Base-by-base conservation (phyloP, 2,797 vertebrate species). In the Valencia hispanica region DNA sequence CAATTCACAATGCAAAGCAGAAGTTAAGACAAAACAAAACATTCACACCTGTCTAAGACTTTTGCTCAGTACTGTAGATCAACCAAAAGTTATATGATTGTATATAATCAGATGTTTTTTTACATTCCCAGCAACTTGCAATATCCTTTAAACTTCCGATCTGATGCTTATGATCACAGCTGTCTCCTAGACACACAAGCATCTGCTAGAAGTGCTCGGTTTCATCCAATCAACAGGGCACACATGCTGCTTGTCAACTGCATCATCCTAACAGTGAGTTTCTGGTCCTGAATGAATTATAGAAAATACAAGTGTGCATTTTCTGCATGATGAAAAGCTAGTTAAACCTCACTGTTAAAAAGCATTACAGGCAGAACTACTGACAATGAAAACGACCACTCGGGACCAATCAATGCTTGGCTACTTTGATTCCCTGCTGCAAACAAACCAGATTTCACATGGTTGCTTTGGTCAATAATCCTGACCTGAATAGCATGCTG, bases 401-500 rank as follows among this genome's bases (percentile, higher is more conserved):
- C 86, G 80, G 87, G 86, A 87, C 81, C 65, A 79, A 96, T 97
- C 90, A 86, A 97, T 97, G 84, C 78, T 86, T 92, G 85, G 83
- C 87, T 85, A 88, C 84, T 90, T 89, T 87, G 84, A 78, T 90
- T 94, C 89, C 89, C 91, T 92, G 92, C 89, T 92, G 89, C 91
- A 92, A 86, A 90, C 91, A 91, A 92, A 90, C 86, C 82, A 81
- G 89, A 88, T 91, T 90, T 92, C 87, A 92, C 90, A 78, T 92
- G 93, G 89, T 89, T 81, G 81, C 85, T 87, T 75, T 71, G 79
- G 93, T 97, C 96, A 94, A 97, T 97, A 89, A 78, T 84, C 59
- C 78, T 94, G 94, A 95, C 95, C 96, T 94, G 90, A 90, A 95
- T 95, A 89, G 83, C 80, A 82, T 89, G 82, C 89, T 84, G 87